Base-by-base conservation (phyloP, 1,140 invertebrate species). In the Hyphantria cunea region DNA sequence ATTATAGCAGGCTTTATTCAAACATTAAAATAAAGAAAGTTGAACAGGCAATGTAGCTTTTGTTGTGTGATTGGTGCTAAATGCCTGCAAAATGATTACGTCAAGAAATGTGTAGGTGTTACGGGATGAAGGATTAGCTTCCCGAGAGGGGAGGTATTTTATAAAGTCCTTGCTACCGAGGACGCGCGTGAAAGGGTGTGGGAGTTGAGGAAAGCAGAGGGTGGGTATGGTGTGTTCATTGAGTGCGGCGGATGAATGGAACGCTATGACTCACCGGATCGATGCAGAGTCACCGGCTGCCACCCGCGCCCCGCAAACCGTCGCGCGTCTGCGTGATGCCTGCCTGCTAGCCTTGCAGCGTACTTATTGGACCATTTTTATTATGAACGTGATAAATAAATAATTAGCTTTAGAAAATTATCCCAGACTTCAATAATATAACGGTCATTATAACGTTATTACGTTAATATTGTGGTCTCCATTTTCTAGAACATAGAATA, bases 181-280 rank as follows among this genome's bases (percentile, higher is more conserved):
- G 82, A 77, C 74, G 44, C 34, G 51, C 44, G 60, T 50, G 50
- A n/a, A 0, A 10, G 55, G 58, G 55, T 48, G 31, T 58, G 41
- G 56, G 61, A 62, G 50, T 53, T 37, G 44, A 9, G n/a, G 50
- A 49, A 60, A 58, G 58, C 70, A 48, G 66, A 52, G 48, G 67
- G 68, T 64, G 69, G 58, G 56, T 72, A 73, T 76, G 73, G 70
- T 74, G 75, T 66, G 64, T 89, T 87, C 86, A 89, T 89, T 89
- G 81, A 89, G 82, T 61, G 79, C 84, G 77, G 81, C 82, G 78
- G 81, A 87, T 89, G 86, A 89, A 89, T 89, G 86, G 75, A 74
- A 64, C 68, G 74, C 74, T 81, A 76, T 86, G 86, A 86, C 64
- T 86, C 86, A 89, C 59, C 80, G 74, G 82, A 89, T 89, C 86